phyloP scores from a whole-genome alignment of 2,113 vertebrate genomes.

The Cyanistes caeruleus region DNA sequence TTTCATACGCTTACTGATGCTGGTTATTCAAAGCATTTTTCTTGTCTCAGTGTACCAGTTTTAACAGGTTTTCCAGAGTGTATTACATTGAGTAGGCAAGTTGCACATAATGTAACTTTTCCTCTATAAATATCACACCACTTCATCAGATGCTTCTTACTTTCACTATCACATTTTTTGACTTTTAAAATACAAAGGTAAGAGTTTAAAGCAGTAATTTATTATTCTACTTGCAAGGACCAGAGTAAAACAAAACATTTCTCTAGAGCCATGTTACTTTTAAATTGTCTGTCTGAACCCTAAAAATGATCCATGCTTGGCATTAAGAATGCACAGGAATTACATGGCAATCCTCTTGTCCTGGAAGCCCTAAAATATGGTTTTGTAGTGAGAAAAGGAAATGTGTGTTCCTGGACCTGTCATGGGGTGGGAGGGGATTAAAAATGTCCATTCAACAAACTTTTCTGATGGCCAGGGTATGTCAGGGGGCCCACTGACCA shows the following conservation, averaged over 20 bases:
- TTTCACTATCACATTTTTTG: neutral
- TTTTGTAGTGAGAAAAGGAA: neutral
- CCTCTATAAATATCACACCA: neutral
- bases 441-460: neutral
- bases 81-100: constrained; percentile 16
- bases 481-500: neutral
- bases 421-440: neutral
- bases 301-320: neutral
- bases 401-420: neutral
- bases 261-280: neutral
- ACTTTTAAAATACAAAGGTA: neutral
- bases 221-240: neutral
- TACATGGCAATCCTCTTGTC: neutral
- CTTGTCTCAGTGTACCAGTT: constrained; percentile 16
- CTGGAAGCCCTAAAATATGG: neutral
- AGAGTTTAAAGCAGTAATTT: neutral
- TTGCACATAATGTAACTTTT: constrained; percentile 3
- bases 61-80: neutral
- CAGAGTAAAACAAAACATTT: neutral
- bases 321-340: neutral
- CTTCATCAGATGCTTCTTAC: neutral
- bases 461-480: neutral
- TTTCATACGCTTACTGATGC: constrained; percentile 19
- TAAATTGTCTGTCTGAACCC: neutral
- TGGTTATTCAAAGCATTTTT: neutral